These are phyloP conservation scores for Syngnathoides biaculeatus DNA, from an alignment of 2,113 vertebrate species.

Conservation along the genomic window DNA sequence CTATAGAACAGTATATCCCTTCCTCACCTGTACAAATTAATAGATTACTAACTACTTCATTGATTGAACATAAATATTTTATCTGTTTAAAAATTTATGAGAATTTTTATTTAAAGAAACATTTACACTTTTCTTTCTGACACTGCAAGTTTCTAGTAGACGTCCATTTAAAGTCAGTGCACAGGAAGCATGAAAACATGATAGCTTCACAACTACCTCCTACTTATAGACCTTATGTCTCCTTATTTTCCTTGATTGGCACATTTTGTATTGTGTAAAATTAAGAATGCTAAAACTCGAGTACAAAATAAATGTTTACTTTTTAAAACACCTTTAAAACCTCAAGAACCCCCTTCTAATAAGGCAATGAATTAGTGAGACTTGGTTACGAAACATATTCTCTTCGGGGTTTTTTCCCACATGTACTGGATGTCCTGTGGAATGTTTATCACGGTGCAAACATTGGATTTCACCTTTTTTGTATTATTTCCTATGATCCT, in stretches of 20 bases:
- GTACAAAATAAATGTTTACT: background rate
- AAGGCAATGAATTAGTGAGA: background rate
- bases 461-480: conserved; percentile 22
- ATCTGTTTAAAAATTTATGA: too few relatives aligned
- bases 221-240: background rate
- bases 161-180: too few relatives aligned
- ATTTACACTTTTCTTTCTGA: too few relatives aligned
- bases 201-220: too few relatives aligned
- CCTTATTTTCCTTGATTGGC: background rate
- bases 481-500: conserved; percentile 1
- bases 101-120: too few relatives aligned
- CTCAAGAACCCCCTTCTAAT: background rate
- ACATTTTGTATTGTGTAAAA: background rate
- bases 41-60: too few relatives aligned
- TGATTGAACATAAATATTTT: too few relatives aligned
- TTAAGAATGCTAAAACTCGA: background rate
- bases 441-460: background rate
- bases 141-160: too few relatives aligned
- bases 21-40: too few relatives aligned
- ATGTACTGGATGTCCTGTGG: background rate
- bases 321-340: background rate
- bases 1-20: too few relatives aligned
- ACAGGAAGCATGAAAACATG: too few relatives aligned
- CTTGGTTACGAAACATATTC: background rate
- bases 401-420: background rate